Evolutionary conservation across 1,140 invertebrate species (phyloP), one percentile per base, ranked within the genome.

Genomic region (Cotesia chilonis): DNA sequence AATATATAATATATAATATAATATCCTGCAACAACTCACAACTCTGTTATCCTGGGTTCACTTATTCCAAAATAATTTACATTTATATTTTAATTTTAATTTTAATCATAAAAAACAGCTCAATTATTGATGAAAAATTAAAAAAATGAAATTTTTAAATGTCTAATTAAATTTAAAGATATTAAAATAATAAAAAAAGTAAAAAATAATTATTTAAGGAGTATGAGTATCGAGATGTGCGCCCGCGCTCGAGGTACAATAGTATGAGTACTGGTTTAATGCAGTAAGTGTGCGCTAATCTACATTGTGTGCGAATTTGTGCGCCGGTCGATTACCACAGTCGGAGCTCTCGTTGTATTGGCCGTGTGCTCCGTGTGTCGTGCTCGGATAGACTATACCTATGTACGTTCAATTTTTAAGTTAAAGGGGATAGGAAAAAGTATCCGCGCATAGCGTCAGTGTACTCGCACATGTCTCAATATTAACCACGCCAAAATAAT

Each of bases 291-390:
- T 72, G 71, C 71, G 57, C 57, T 59, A 59, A 59, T 59, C 57
- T 59, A 59, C 57, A 59, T 59, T 37, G 65, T 73, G 71, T 68
- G 66, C 36, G 68, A 6, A 66, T 57, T 68, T 74, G 64, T 74
- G 73, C 73, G 69, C 73, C 73, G 73, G 73, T 74, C 73, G 73
- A 74, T 74, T 71, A 36, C 55, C 73, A 74, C 66, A 68, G 66
- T 28, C 66, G 51, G 66, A 54, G 41, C 51, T 20, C 4, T 17
- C 6, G 20, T 59, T 28, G 28, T 28, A 28, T 28, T 4, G 14
- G 17, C 28, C 17, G 9, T 28, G 57, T 20, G 17, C 28, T 9
- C 57, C 41, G 41, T 47, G 41, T 47, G 41, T 10, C 10, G 41
- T 47, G 41, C 41, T 47, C 6, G 41, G 41, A 47, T 47, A 47